Conservation (phyloP, 2,797 vertebrate species). For the Gymnoscopelus microlampas region DNA sequence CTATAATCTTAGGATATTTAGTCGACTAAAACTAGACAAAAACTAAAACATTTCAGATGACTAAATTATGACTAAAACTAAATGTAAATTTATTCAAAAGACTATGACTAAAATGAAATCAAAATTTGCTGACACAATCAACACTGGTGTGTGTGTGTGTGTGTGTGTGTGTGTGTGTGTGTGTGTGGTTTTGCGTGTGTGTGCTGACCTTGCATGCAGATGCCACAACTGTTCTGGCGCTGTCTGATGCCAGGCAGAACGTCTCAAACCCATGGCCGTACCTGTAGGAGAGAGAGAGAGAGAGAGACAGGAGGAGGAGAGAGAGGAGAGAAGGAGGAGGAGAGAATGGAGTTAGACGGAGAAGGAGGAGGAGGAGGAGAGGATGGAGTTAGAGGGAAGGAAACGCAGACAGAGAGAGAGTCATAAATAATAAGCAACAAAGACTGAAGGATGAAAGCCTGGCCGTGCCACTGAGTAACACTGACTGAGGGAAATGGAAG, state of each 20-base stretch:
- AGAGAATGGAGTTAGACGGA: slow-evolving; percentile 2
- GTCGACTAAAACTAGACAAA: too few species aligned
- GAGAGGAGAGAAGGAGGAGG: slow-evolving; percentile 26
- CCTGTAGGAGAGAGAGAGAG: slow-evolving; percentile 74
- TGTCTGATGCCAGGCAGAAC: slow-evolving; percentile 92
- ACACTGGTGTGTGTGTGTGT: neutral
- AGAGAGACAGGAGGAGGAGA: slow-evolving; percentile 10
- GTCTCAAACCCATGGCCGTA: slow-evolving; percentile 99
- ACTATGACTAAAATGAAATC: too few species aligned
- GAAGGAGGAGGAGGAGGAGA: neutral
- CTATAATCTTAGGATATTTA: too few species aligned
- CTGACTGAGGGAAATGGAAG: too few species aligned
- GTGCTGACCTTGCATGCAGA: slow-evolving; percentile 95
- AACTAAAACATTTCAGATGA: too few species aligned
- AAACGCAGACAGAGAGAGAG: neutral
- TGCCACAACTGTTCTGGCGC: slow-evolving; percentile 85
- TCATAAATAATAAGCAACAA: neutral
- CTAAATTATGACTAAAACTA: too few species aligned
- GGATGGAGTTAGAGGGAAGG: neutral
- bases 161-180: neutral
- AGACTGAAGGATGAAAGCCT: too few species aligned
- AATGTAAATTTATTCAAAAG: too few species aligned
- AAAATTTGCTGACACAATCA: too few species aligned
- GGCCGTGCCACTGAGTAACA: too few species aligned
- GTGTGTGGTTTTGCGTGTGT: slow-evolving; percentile 1